phyloP scores from a whole-genome alignment of 1,140 invertebrate species.

The Drosophila ficusphila region DNA sequence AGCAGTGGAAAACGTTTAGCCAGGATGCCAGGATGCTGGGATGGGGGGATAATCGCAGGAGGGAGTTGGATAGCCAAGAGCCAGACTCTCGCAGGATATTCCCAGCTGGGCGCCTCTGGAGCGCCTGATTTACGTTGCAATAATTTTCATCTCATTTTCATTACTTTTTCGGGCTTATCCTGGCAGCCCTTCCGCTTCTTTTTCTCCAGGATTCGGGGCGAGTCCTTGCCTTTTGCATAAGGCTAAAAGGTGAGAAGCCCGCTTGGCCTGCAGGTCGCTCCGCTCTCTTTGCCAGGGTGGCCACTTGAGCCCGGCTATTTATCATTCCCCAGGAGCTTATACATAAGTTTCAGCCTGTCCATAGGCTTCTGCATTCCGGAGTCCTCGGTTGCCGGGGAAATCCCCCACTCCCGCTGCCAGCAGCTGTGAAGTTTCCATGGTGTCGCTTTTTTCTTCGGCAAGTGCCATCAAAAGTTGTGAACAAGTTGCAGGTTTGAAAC shows the following conservation, averaged over 20 bases:
- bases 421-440: slow-evolving; percentile 60
- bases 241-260: slow-evolving; percentile 57
- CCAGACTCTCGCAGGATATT: slow-evolving; percentile 11
- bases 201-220: slow-evolving; percentile 8
- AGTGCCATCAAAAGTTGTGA: slow-evolving; percentile 61
- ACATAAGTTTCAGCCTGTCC: slow-evolving; percentile 41
- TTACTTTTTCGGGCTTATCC: slow-evolving; percentile 63
- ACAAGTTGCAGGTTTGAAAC: slow-evolving; percentile 60
- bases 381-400: slow-evolving; percentile 20
- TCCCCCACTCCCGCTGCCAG: not conserved
- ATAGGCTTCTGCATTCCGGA: slow-evolving; percentile 36
- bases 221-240: slow-evolving; percentile 22
- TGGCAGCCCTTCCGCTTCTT: slow-evolving; percentile 14
- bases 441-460: slow-evolving; percentile 21
- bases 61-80: slow-evolving; percentile 36
- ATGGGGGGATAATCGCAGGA: slow-evolving; percentile 7
- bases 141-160: slow-evolving; percentile 82
- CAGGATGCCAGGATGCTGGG: too few species aligned
- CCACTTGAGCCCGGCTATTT: slow-evolving; percentile 69
- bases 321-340: slow-evolving; percentile 64
- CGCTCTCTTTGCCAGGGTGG: slow-evolving; percentile 9
- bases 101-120: slow-evolving; percentile 60
- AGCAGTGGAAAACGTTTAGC: slow-evolving; percentile 77
- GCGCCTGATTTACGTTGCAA: slow-evolving; percentile 78
- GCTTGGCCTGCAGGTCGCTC: slow-evolving; percentile 45